phyloP scores from a whole-genome alignment of 2,113 vertebrate species.

The Jacana jacana region DNA sequence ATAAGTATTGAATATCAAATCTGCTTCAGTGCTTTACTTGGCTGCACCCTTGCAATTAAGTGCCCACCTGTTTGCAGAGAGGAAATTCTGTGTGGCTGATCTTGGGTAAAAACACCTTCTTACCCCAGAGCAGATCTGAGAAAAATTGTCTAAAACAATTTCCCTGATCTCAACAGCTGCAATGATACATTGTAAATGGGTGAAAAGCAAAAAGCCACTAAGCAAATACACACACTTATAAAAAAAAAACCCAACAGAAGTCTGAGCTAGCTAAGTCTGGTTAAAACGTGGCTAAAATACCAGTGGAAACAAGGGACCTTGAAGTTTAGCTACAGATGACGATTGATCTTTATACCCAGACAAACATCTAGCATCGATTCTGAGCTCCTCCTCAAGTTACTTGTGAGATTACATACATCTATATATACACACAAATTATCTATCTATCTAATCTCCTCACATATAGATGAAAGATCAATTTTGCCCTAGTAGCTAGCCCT shows the following conservation, averaged over 20 bases:
- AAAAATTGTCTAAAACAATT: not conserved
- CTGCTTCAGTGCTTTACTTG: not conserved
- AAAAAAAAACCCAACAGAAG: not conserved
- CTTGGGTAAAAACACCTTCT: not conserved
- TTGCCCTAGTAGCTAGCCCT: not conserved
- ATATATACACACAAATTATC: not conserved
- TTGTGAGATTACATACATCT: not conserved
- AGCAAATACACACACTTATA: not conserved
- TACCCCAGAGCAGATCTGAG: not conserved
- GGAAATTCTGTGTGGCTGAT: not conserved
- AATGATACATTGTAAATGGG: not conserved
- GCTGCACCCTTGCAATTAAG: not conserved
- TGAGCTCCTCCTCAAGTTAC: not conserved
- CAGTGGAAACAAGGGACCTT: not conserved
- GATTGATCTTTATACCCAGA: not conserved
- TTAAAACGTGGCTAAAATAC: not conserved
- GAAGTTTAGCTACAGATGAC: not conserved
- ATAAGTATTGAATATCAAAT: not conserved
- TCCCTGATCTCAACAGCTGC: not conserved
- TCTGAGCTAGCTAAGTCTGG: not conserved
- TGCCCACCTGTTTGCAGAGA: not conserved
- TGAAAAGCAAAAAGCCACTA: not conserved
- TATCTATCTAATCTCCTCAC: not conserved
- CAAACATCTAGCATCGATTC: not conserved
- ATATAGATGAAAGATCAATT: not conserved